These are phyloP conservation scores for Ptilorrhoa leucosticta DNA, from an alignment of 2,113 vertebrate species.

Conservation along the genomic window DNA sequence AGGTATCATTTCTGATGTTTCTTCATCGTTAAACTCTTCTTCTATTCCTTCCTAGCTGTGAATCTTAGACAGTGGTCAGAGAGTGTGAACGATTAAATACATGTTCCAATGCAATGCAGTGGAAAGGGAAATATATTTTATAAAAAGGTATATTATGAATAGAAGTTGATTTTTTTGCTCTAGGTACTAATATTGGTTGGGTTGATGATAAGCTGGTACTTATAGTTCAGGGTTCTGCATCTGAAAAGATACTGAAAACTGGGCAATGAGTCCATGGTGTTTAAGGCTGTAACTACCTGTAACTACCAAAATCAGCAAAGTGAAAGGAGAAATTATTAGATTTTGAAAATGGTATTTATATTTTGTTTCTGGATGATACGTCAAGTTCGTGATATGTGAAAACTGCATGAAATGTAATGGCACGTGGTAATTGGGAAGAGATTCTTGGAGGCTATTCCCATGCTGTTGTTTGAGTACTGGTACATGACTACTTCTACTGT, in stretches of 20 bases:
- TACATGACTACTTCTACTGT: neutral
- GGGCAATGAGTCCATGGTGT: neutral
- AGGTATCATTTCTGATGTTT: neutral
- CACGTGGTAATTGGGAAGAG: neutral
- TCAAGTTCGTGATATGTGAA: neutral
- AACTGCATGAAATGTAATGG: neutral
- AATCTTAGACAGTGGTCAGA: neutral
- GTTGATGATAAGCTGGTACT: neutral
- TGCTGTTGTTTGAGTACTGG: neutral
- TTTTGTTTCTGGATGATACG: neutral
- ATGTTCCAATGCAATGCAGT: neutral
- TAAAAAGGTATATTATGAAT: neutral
- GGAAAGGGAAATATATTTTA: neutral
- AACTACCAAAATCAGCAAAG: neutral
- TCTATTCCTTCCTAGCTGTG: neutral
- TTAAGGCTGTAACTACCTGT: neutral
- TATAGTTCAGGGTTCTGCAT: neutral
- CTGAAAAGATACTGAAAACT: neutral
- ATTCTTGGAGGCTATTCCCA: neutral
- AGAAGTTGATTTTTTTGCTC: neutral
- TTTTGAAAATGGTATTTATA: neutral
- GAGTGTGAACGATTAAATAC: neutral
- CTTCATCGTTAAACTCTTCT: neutral
- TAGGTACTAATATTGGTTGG: neutral
- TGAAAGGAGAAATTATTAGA: neutral